Conservation (phyloP, 1,140 invertebrate genomes). For the Reticulitermes speratus region DNA sequence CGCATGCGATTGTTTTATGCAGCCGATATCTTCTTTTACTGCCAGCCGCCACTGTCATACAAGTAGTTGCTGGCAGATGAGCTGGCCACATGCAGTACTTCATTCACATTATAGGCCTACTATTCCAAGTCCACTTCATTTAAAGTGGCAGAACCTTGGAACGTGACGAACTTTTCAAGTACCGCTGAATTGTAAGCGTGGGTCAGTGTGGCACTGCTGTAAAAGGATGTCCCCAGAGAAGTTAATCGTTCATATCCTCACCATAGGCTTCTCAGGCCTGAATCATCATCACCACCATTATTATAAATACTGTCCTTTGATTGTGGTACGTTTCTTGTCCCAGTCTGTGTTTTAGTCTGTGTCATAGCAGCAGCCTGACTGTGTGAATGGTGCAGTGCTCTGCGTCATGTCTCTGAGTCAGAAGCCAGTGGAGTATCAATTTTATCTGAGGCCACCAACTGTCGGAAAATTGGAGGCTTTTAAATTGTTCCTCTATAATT, state of each 20-base stretch:
- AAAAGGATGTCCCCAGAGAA: neutral
- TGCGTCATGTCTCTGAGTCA: no score
- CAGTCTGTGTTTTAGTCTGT: neutral
- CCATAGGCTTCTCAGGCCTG: neutral
- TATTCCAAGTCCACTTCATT: no score
- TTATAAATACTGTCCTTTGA: neutral
- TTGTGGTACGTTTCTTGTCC: neutral
- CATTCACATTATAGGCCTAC: neutral
- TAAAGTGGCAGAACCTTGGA: neutral
- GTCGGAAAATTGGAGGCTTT: conserved; percentile 32
- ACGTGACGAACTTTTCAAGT: neutral
- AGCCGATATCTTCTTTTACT: neutral
- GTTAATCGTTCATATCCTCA: conserved; percentile 29
- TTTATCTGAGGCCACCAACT: conserved; percentile 32
- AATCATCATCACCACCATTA: neutral
- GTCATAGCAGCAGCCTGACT: neutral
- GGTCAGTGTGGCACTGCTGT: neutral
- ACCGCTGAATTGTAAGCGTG: neutral
- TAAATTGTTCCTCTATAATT: conserved; percentile 34
- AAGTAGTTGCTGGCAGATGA: no score
- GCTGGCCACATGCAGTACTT: neutral
- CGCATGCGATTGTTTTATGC: neutral
- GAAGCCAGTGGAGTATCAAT: conserved; percentile 28
- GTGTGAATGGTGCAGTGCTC: neutral
- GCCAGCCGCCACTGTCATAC: neutral